Conservation (phyloP, 2,113 vertebrate species). For the Chionodraco myersi region DNA sequence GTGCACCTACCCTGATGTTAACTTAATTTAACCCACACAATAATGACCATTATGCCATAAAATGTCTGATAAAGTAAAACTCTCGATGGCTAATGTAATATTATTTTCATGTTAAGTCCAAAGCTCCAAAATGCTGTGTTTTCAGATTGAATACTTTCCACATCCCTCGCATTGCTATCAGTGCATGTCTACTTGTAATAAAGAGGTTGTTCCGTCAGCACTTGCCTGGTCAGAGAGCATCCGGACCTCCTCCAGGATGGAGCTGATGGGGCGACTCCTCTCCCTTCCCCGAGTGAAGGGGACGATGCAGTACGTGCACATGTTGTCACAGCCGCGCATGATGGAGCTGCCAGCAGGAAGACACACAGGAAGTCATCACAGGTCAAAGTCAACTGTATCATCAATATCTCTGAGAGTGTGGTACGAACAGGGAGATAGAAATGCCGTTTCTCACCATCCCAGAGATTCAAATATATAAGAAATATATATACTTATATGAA, state of each 20-base stretch:
- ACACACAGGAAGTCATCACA: neutral
- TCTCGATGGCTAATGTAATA: too few relatives aligned
- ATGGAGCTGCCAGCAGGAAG: slow-evolving; percentile 85
- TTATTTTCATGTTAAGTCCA: too few relatives aligned
- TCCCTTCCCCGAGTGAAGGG: slow-evolving; percentile 96
- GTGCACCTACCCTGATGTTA: too few relatives aligned
- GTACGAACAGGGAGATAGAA: too few relatives aligned
- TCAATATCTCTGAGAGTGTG: too few relatives aligned
- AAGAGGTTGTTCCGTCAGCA: neutral
- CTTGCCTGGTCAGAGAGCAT: slow-evolving; percentile 92
- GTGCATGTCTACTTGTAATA: neutral
- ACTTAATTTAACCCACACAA: too few relatives aligned
- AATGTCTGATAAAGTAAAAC: too few relatives aligned
- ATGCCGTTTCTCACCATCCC: too few relatives aligned
- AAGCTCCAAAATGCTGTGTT: too few relatives aligned
- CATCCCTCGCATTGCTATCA: neutral
- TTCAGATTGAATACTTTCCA: neutral
- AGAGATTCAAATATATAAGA: neutral
- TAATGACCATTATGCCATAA: too few relatives aligned
- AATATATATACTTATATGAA: too few relatives aligned
- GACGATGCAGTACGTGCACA: slow-evolving; percentile 98
- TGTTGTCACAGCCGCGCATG: slow-evolving; percentile 98
- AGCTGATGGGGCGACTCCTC: slow-evolving; percentile 91
- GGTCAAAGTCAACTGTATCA: too few relatives aligned
- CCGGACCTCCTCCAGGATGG: slow-evolving; percentile 91